Evolutionary conservation across 2,888 invertebrate species (phyloP), one percentile per base, ranked within the genome.

Genomic region (Caenorhabditis macrosperma): DNA sequence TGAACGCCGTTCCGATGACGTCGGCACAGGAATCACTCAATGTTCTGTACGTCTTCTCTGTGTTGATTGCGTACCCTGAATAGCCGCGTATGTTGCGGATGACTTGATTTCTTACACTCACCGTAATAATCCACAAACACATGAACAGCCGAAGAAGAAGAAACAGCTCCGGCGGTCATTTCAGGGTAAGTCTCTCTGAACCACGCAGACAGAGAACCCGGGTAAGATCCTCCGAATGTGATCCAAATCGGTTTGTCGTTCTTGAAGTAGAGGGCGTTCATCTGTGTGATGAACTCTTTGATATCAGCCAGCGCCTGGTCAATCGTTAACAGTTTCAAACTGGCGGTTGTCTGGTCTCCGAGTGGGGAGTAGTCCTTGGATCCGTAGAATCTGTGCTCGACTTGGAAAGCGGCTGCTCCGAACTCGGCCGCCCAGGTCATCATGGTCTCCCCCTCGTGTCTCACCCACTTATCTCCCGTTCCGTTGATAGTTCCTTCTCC

Each of bases 221-320:
- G 81, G 41, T 84, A 84, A 1, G 82, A 82, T 57, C 82, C 84
- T 33, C 84, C 84, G 54, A 84, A 84, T 15, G 84, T 84, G n/a
- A 84, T 60, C 84, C 84, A 84, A 35, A 80, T 78, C n/a, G 81
- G 67, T 15, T 78, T 64, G 35, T 75, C 72, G n/a, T 69, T 20
- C 24, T 46, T 30, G 52, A 84, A 84, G 41, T 84, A 84, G 24
- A 68, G 17, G 10, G 63, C 55, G 44, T 82, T 84, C 84, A 84
- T 84, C 30, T 82, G 78, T 10, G 41, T 76, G 38, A 84, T 82
- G 50, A 84, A 84, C 33, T 76, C 78, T 33, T 81, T 79, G 35
- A 82, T 61, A 60, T 84, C 84, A 15, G 84, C 84, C 2, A 84
- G 60, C 1, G 82, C 78, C 44, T 84, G 84, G 35, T 82, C 77